Base-by-base conservation (phyloP, 2,113 vertebrate genomes). In the Chaetodon trifascialis region DNA sequence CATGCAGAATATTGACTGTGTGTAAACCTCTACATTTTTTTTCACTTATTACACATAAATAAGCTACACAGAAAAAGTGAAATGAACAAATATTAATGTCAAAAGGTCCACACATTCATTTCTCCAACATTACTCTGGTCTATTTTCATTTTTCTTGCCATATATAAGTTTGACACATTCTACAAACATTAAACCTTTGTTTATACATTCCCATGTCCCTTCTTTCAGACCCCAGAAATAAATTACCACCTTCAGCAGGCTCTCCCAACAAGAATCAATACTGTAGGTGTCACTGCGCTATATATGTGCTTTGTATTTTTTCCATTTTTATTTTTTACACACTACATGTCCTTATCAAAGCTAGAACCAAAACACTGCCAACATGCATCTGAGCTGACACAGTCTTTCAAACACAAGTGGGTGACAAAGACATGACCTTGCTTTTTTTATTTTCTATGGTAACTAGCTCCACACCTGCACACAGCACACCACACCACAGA, bases 301-400 rank as follows among this genome's bases (percentile, higher is more conserved):
- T 63, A 70, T 72, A 54, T 79, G 60, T 72, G 40, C 11, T 64
- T 73, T 85, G n/a, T 59, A 47, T 82, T 56, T 72, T 2, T 63
- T 23, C 59, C 1, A 2, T 9, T 34, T 42, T 73, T 65, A 73
- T 69, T 62, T 82, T 88, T 87, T 88, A 83, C 56, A 88, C 72
- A 82, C 85, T 76, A 79, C 76, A 83, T 69, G 82, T 70, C 80
- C 40, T 80, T 83, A 64, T 72, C 25, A 80, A 94, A 90, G 56
- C 78, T 83, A 86, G 66, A 88, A 78, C 79, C 88, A 91, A 92
- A 90, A 84, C 79, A 87, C 73, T 89, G 85, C 42, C 19, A 78
- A 88, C 94, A 95, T 94, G 94, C 94, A 94, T 91, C 68, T 82
- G 80, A 90, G 83, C 83, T 76, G 86, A 81, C 85, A 79, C 56